Base-by-base conservation (phyloP, 2,797 vertebrate species). In the Notoglanidium macrostoma region DNA sequence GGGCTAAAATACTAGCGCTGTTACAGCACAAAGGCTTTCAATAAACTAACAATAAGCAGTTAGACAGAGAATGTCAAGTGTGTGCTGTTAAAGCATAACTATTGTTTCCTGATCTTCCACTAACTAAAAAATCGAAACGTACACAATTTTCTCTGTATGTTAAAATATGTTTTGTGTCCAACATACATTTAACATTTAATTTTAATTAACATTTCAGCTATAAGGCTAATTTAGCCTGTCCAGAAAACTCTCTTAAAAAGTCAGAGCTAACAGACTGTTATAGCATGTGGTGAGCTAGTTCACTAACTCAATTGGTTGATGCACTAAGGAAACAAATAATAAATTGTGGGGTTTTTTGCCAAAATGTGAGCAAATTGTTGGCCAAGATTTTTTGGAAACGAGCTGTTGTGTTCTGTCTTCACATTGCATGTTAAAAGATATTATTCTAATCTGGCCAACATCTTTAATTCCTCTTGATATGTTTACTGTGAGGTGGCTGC, bases 21-120 rank as follows among this genome's bases (percentile, higher is more conserved):
- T 65, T 70, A 26, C 85, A 78, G 32, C 63, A 44, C n/a, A 67
- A 78, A 74, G 77, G 44, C 84, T 26, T 65, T 76, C 10, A 1
- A 40, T 40, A 40, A 40, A 26, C 8, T 49, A 76, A 63, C 67
- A 76, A 54, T 59, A 46, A 26, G 44, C 76, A 44, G 10, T 73
- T 63, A 14, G 9, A 35, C 61, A 29, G 14, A 12, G 29, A 54
- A 40, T 40, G 15, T 29, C 2, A 59, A 54, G 12, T 4, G 19
- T 29, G 10, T 14, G 10, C 49, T n/a, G 5, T 65, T n/a, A 55
- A 40, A 55, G 1, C 9, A 55, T 14, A 19, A 49, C 32, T 61
- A 19, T 14, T 44, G 51, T 65, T 65, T 23, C 3, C n/a, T 49
- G 21, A 61, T 32, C 68, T 23, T 54, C 26, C 23, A 72, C 8